Base-by-base conservation (phyloP, 2,113 vertebrate species). In the Rhodinocichla rosea region DNA sequence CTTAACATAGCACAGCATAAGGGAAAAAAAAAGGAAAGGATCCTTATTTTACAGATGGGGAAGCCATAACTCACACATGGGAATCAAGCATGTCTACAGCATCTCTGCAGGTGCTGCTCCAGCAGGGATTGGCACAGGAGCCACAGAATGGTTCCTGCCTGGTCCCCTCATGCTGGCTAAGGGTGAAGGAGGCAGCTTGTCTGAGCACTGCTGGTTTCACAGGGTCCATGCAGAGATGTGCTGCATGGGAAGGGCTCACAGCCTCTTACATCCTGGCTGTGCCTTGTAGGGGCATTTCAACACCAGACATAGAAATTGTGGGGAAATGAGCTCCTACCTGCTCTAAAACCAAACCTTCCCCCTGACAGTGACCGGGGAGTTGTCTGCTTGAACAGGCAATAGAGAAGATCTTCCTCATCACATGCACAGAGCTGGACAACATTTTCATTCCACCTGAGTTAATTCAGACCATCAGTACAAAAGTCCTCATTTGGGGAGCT, bases 191-290 rank as follows among this genome's bases (percentile, higher is more conserved):
- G 12, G 21, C 37, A 77, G 69, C 50, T 57, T 52, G 15, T 19
- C n/a, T 49, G 57, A 76, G 65, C 20, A 10, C 14, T 33, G 40
- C 10, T 50, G 70, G 47, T 50, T 68, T 59, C 35, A 44, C 13
- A 27, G 35, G 20, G 18, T 18, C 62, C 5, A 1, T 0, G 1
- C 27, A 49, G 63, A 53, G 49, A 52, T 0, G 1, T 26, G 40
- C 28, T 23, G 71, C 55, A 42, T 27, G 16, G 37, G 49, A 74
- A 74, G 23, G 23, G 47, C 28, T 73, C 0, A 0, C 21, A n/a
- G 40, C 28, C 55, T 28, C 26, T 77, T 11, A 10, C 52, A 76
- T 27, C 35, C 83, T 15, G 27, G 24, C 39, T 55, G 20, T 56
- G 45, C 12, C 35, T 81, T 9, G 1, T 11, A 26, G 11, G 33